Evolutionary conservation across 2,888 invertebrate genomes (phyloP).

Genomic region (Conops quadrifasciatus): DNA sequence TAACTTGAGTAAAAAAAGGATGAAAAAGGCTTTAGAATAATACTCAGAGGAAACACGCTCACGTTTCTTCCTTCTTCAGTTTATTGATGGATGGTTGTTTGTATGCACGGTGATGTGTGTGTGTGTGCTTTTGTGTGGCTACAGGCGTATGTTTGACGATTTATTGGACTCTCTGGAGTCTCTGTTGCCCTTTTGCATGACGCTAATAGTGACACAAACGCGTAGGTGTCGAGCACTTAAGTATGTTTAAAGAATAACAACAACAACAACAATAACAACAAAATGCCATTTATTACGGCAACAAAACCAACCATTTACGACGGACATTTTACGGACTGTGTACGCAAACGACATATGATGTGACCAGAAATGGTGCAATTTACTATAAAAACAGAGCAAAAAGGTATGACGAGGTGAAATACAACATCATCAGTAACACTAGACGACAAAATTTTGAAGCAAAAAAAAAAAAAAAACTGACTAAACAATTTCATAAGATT

Average conservation of each 20-base stretch:
- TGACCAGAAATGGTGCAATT: too few relatives aligned
- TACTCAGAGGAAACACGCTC: not conserved
- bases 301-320: not conserved
- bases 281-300: not conserved
- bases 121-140: not conserved
- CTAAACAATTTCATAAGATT: too few relatives aligned
- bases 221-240: slow-evolving; percentile 24
- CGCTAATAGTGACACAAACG: slow-evolving; percentile 28
- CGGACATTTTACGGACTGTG: too few relatives aligned
- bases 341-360: too few relatives aligned
- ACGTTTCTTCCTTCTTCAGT: not conserved
- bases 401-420: too few relatives aligned
- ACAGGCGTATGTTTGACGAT: not conserved
- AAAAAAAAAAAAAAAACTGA: too few relatives aligned
- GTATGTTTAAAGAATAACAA: not conserved
- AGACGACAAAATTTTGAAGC: too few relatives aligned
- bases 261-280: slow-evolving; percentile 13
- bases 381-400: too few relatives aligned
- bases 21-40: not conserved
- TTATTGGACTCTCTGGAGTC: slow-evolving; percentile 5
- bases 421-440: too few relatives aligned
- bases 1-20: not conserved
- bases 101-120: not conserved
- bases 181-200: slow-evolving; percentile 9
- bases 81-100: not conserved